Evolutionary conservation across 2,888 invertebrate genomes (phyloP), one percentile per base, ranked within the genome.

Genomic region (Himalopsyche anomala): DNA sequence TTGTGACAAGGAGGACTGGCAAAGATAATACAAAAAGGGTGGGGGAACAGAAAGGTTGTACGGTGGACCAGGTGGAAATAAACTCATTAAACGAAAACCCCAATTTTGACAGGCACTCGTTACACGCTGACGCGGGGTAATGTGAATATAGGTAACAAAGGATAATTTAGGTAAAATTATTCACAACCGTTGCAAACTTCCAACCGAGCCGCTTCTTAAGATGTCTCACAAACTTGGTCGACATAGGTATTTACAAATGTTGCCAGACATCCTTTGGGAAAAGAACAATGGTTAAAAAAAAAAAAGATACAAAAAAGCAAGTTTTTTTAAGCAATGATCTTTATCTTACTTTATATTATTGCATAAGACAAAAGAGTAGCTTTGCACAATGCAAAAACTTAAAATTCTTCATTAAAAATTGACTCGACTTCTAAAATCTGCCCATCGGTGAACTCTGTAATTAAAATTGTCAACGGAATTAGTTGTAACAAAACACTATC

Each of bases 11-110:
- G n/a, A 62, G 28, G 6, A 40, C 80, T 40, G 80, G 80, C n/a
- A 17, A 28, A 36, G 38, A 80, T 80, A 80, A 80, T 80, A 80
- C 80, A 4, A 40, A n/a, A 42, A 19, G 17, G 36, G 38, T 36
- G 80, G 38, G 51, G 51, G 3, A 51, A 51, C 51, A 40, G 80
- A 28, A 38, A 81, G 45, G 81, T 45, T 15, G 28, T 42, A 28
- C 17, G 54, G 84, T 45, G 54, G 51, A 62, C 62, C 84, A 84
- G 84, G 84, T 84, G 84, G 84, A 80, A 80, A 84, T 84, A 84
- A 84, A 84, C 84, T 85, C 85, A 85, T 85, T 85, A 85, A 85
- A 82, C 82, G 85, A 85, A 81, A 85, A 56, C 85, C 85, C 82
- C 85, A 85, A 85, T 85, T 85, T 85, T 45, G 82, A 85, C 85